These are phyloP conservation scores for Agrochola litura DNA, from an alignment of 2,888 invertebrate species.

Conservation along the genomic window DNA sequence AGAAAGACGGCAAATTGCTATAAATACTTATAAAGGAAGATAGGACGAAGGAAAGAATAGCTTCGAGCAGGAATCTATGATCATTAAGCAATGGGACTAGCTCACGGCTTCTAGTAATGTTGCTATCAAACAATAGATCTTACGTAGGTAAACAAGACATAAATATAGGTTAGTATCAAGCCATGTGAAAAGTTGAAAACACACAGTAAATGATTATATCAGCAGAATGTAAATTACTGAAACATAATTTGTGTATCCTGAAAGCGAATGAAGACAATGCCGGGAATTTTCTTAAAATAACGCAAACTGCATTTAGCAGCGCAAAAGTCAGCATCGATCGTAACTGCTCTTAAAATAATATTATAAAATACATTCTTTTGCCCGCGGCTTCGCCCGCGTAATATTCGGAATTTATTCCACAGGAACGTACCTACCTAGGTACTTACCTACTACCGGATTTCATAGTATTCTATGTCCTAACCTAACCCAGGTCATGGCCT, in stretches of 20 bases:
- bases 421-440: too few species aligned
- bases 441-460: too few species aligned
- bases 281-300: slow-evolving; percentile 30
- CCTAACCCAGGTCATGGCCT: too few species aligned
- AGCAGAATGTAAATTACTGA: slow-evolving; percentile 10
- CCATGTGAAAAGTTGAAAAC: neutral
- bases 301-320: neutral
- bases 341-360: neutral
- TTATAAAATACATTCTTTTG: neutral
- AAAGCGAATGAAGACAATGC: slow-evolving; percentile 8
- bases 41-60: neutral
- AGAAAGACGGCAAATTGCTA: neutral
- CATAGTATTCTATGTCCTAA: too few species aligned
- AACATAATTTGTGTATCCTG: neutral
- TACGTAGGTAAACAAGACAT: neutral
- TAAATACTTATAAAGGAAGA: neutral
- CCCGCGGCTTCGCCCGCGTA: too few species aligned
- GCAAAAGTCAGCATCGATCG: neutral
- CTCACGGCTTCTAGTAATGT: neutral
- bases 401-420: too few species aligned
- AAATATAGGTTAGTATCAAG: neutral
- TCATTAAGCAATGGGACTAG: neutral
- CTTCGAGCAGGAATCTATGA: neutral
- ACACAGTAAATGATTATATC: neutral
- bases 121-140: too few species aligned